A percentile compares a stretch with the other conserved stretches of the same genome.
Conservation (phyloP, 2,888 invertebrate species). For the Crematogaster levior region DNA sequence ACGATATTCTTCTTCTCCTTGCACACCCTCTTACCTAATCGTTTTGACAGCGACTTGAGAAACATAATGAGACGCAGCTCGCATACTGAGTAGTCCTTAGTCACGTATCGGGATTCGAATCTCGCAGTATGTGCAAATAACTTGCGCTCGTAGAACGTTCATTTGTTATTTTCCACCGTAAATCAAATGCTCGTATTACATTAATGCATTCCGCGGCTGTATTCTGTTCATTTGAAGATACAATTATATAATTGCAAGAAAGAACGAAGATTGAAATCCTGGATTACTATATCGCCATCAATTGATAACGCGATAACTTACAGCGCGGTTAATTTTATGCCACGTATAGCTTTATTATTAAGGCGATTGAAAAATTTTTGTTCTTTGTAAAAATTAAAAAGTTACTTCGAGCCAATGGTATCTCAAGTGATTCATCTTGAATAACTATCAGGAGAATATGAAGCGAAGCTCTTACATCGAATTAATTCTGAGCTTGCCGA, state of each 20-base stretch:
- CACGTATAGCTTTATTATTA: neutral
- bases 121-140: conserved; percentile 66
- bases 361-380: neutral
- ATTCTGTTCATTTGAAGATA: conserved; percentile 23
- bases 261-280: neutral
- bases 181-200: conserved; percentile 55
- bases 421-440: neutral
- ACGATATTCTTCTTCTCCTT: conserved; percentile 23
- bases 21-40: conserved; percentile 32
- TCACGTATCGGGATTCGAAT: conserved; percentile 67
- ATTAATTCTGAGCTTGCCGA: conserved; percentile 16
- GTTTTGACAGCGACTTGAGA: conserved; percentile 64
- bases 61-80: conserved; percentile 70
- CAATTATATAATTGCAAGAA: conserved; percentile 8
- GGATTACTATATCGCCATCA: conserved; percentile 1
- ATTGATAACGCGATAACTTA: conserved; percentile 23
- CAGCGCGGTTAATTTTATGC: neutral
- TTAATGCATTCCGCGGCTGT: conserved; percentile 41
- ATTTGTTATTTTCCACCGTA: conserved; percentile 64
- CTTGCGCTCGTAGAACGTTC: conserved; percentile 37
- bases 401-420: neutral
- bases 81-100: conserved; percentile 63
- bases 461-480: conserved; percentile 1
- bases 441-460: neutral
- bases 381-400: neutral